Evolutionary conservation across 2,888 invertebrate species (phyloP).

Genomic region (Cryptus armator): DNA sequence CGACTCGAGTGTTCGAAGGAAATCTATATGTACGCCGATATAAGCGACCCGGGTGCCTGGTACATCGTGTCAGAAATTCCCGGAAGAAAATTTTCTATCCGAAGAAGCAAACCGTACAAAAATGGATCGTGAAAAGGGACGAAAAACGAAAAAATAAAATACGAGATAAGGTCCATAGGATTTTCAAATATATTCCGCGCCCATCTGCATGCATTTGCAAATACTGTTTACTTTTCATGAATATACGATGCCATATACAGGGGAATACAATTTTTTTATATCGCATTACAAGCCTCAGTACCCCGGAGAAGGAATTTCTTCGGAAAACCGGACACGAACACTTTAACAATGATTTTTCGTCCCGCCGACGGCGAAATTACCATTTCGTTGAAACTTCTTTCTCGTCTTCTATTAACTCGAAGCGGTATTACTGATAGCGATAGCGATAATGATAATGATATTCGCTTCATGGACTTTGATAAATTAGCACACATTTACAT

Average conservation of each 20-base stretch:
- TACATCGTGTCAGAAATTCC: conserved; percentile 48
- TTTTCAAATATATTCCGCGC: conserved; percentile 60
- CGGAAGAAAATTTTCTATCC: conserved; percentile 59
- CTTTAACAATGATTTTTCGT: conserved; percentile 1
- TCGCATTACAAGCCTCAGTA: not conserved
- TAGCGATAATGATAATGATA: conserved; percentile 54
- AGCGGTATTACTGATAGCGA: conserved; percentile 52
- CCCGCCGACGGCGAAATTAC: not conserved
- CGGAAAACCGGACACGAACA: not conserved
- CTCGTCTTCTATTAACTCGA: conserved; percentile 15
- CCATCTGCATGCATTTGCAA: conserved; percentile 44
- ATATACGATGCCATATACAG: conserved; percentile 9
- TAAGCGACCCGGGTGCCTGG: conserved; percentile 24
- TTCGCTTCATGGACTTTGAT: conserved; percentile 38
- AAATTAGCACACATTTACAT: conserved; percentile 66
- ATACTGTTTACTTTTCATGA: conserved; percentile 59
- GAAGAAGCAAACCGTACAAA: conserved; percentile 38
- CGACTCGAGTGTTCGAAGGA: not conserved
- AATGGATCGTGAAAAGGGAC: not conserved
- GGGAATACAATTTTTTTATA: conserved; percentile 4
- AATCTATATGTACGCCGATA: conserved; percentile 36
- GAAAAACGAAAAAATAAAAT: conserved; percentile 28
- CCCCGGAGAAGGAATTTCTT: not conserved
- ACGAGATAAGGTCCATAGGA: conserved; percentile 43
- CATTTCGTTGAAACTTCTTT: conserved; percentile 33